Conservation (phyloP, 2,113 vertebrate genomes). For the Morone chrysops region DNA sequence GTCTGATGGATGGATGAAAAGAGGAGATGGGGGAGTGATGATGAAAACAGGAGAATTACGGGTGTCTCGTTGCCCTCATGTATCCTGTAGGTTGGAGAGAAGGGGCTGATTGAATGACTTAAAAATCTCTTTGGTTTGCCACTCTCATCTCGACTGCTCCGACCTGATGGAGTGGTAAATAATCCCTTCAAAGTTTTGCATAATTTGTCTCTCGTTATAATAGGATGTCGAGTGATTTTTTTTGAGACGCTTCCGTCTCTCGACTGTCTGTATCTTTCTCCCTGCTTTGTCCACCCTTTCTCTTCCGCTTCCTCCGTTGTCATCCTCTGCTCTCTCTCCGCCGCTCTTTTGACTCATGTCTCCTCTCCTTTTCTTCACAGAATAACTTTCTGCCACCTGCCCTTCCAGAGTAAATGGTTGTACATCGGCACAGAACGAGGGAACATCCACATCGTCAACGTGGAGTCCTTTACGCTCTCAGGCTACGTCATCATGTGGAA, state of each 20-base stretch:
- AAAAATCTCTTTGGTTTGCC: conserved; percentile 53
- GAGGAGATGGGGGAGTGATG: conserved; percentile 41
- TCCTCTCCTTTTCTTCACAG: conserved; percentile 80
- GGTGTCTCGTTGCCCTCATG: conserved; percentile 41
- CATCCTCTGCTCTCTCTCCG: not conserved
- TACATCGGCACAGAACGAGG: conserved; percentile 98
- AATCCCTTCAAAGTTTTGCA: conserved; percentile 55
- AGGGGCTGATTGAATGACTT: conserved; percentile 51
- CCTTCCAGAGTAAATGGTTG: conserved; percentile 99
- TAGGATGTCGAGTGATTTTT: conserved; percentile 45
- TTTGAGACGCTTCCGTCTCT: conserved; percentile 20
- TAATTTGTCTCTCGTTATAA: conserved; percentile 50
- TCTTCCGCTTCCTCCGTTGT: not conserved
- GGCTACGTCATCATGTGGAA: conserved; percentile 99
- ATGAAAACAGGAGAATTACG: conserved; percentile 61
- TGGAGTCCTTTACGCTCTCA: conserved; percentile 99
- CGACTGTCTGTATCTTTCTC: conserved; percentile 9
- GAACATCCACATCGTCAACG: conserved; percentile 98
- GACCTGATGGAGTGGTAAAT: conserved; percentile 58
- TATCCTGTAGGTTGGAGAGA: conserved; percentile 41
- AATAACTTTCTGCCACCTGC: conserved; percentile 99
- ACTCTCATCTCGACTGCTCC: conserved; percentile 47
- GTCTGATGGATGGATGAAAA: conserved; percentile 74
- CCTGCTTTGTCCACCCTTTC: not conserved
- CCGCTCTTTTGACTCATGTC: not conserved